Evolutionary conservation across 2,797 vertebrate genomes (phyloP).

Genomic region (Vespertilio murinus): DNA sequence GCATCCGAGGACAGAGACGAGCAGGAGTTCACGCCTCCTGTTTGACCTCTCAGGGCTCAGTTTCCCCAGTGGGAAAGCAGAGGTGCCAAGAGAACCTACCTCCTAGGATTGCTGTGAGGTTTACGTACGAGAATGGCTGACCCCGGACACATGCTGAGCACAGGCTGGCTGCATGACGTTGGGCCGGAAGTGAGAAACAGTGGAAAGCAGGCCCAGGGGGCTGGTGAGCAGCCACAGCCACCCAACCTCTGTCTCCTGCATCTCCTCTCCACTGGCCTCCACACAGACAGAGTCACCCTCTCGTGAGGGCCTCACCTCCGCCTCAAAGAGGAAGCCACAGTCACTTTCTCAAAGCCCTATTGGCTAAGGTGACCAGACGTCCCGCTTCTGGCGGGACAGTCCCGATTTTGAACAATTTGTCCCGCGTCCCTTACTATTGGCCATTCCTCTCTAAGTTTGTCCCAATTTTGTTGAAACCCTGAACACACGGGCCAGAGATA

Average conservation of each 20-base stretch:
- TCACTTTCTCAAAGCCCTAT: neutral
- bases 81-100: neutral
- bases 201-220: neutral
- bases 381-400: too few relatives aligned
- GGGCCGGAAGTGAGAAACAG: neutral
- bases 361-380: too few relatives aligned
- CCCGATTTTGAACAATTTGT: too few relatives aligned
- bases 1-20: neutral
- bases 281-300: neutral
- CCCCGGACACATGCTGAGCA: too few relatives aligned
- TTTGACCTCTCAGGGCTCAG: neutral
- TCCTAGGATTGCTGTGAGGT: neutral
- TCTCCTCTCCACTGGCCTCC: neutral
- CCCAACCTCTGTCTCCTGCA: too few relatives aligned
- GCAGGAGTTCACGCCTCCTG: neutral
- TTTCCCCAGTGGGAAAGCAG: neutral
- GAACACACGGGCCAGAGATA: neutral
- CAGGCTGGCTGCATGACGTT: neutral
- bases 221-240: fast-evolving
- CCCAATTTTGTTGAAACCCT: neutral
- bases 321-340: neutral
- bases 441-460: neutral
- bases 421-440: too few relatives aligned
- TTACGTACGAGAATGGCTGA: neutral
- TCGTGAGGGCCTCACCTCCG: neutral